A percentile compares a stretch with the other conserved stretches of the same genome.
phyloP scores from a whole-genome alignment of 2,888 invertebrate species.

The Conomelus anceps region DNA sequence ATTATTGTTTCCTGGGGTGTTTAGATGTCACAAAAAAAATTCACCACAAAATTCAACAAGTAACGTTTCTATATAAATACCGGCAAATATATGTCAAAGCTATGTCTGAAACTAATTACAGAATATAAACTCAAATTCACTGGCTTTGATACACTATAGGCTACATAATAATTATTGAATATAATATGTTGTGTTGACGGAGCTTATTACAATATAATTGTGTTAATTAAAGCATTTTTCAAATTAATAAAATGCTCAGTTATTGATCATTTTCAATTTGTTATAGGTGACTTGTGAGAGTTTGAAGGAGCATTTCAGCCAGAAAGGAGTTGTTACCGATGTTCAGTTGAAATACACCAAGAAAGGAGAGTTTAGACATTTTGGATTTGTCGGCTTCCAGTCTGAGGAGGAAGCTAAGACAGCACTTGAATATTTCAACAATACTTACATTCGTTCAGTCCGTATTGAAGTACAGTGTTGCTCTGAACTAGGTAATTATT shows the following conservation, averaged over 20 bases:
- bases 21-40: too few relatives aligned
- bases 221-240: too few relatives aligned
- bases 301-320: constrained; percentile 65
- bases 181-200: too few relatives aligned
- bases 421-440: constrained; percentile 74
- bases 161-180: background rate
- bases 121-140: too few relatives aligned
- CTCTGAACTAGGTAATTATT: constrained; percentile 32
- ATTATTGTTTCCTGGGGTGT: too few relatives aligned
- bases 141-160: background rate
- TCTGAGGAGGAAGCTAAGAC: constrained; percentile 67
- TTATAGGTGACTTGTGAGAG: constrained; percentile 70
- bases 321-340: constrained; percentile 85
- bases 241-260: too few relatives aligned
- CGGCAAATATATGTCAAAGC: too few relatives aligned
- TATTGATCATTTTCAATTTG: constrained; percentile 1
- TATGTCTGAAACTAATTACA: too few relatives aligned
- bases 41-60: too few relatives aligned
- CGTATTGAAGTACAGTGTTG: constrained; percentile 52
- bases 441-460: constrained; percentile 75
- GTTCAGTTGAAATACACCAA: constrained; percentile 86
- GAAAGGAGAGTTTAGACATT: constrained; percentile 86
- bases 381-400: constrained; percentile 89
- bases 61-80: too few relatives aligned
- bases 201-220: too few relatives aligned